These are phyloP conservation scores for Eurystomus glaucurus DNA, from an alignment of 2,797 vertebrate genomes.

Conservation along the genomic window DNA sequence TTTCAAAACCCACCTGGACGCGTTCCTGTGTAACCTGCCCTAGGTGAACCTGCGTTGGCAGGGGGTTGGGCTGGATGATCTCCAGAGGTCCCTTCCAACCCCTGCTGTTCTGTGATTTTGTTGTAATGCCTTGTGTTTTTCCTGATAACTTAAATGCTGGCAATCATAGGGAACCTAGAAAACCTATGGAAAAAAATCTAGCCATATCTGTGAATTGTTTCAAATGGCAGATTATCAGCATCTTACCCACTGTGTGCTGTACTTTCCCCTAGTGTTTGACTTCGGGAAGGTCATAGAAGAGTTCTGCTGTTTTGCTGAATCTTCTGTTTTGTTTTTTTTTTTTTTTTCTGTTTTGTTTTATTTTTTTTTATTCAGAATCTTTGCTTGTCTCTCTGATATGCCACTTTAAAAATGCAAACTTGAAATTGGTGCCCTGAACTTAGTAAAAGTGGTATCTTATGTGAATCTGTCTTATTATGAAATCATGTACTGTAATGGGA, in stretches of 20 bases:
- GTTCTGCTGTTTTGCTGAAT: background rate
- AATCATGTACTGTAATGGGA: background rate
- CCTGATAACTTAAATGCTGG: background rate
- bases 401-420: background rate
- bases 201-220: background rate
- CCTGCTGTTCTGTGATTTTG: no score
- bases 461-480: background rate
- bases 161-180: background rate
- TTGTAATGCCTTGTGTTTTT: background rate
- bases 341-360: no score
- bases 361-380: background rate
- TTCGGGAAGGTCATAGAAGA: no score
- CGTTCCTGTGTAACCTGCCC: no score
- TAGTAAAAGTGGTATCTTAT: background rate
- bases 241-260: rapidly evolving
- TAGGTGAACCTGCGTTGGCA: no score
- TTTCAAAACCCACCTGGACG: no score
- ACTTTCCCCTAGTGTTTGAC: background rate
- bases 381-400: background rate
- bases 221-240: background rate
- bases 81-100: no score
- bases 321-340: background rate
- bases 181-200: background rate
- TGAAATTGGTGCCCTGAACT: background rate
- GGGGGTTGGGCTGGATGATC: no score